A percentile compares a stretch with the other conserved stretches of the same genome.
Evolutionary conservation across 2,797 vertebrate species (phyloP).

Genomic region (Propithecus deckenii): DNA sequence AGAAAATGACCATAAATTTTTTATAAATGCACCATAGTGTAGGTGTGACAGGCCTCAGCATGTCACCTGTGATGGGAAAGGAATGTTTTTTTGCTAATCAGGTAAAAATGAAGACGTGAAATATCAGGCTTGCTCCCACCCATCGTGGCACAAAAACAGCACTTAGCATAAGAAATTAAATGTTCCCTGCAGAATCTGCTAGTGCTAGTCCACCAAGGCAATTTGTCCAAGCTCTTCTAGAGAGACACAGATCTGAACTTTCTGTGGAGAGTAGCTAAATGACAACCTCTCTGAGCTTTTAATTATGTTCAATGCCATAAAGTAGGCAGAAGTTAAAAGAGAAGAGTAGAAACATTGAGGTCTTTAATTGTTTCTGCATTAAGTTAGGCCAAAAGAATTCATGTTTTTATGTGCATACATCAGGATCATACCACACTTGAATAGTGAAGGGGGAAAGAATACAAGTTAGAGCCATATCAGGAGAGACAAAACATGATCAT

Average conservation of each 20-base stretch:
- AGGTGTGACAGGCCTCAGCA: neutral
- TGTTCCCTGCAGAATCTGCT: slow-evolving; percentile 13
- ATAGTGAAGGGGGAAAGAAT: neutral
- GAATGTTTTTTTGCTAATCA: slow-evolving; percentile 37
- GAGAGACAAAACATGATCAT: neutral
- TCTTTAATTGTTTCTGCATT: slow-evolving; percentile 20
- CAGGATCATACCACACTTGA: neutral
- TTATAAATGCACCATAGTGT: neutral
- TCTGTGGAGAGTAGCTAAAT: slow-evolving; percentile 48
- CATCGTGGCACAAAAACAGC: slow-evolving; percentile 38
- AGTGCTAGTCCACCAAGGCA: slow-evolving; percentile 14
- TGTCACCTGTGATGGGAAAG: neutral
- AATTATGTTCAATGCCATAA: slow-evolving; percentile 23
- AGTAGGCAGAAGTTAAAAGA: slow-evolving; percentile 37
- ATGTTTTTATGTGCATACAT: neutral
- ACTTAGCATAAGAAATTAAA: slow-evolving; percentile 53
- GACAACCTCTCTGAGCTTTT: neutral
- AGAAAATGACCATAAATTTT: neutral
- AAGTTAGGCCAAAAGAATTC: neutral
- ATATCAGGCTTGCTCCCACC: slow-evolving; percentile 59
- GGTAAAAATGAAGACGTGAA: slow-evolving; percentile 19
- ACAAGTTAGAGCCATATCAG: neutral
- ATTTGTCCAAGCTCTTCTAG: slow-evolving; percentile 63
- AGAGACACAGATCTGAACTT: slow-evolving; percentile 29
- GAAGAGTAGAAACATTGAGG: neutral